phyloP scores from a whole-genome alignment of 2,797 vertebrate genomes.

The Ataeniobius toweri region DNA sequence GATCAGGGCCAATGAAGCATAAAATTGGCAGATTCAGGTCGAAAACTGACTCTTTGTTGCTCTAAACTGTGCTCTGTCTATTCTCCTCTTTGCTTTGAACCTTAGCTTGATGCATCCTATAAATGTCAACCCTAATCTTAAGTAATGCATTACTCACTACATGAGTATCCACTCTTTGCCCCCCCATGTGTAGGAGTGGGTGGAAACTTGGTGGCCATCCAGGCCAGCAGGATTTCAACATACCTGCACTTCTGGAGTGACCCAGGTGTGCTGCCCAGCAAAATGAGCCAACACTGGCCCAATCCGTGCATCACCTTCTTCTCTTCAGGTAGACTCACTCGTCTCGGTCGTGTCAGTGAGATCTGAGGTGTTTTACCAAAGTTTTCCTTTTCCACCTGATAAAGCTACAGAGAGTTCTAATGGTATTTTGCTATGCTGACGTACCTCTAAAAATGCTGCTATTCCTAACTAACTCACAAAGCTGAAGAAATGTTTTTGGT shows the following conservation, averaged over 20 bases:
- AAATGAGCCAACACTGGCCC: slow-evolving; percentile 92
- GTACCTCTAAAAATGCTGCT: not conserved
- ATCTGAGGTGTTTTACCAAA: not conserved
- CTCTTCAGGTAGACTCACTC: slow-evolving; percentile 81
- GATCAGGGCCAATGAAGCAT: no score
- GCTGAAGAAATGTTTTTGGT: not conserved
- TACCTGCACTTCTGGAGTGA: slow-evolving; percentile 92
- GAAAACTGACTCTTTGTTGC: no score
- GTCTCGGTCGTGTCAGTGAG: not conserved
- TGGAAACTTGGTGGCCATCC: slow-evolving; percentile 95
- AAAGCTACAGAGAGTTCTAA: not conserved
- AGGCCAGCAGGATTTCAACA: slow-evolving; percentile 95
- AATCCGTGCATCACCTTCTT: slow-evolving; percentile 90
- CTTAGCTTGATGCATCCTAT: not conserved
- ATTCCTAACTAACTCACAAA: not conserved
- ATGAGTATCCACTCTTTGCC: not conserved
- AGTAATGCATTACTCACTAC: not conserved
- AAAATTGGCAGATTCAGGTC: no score
- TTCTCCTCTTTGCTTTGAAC: no score
- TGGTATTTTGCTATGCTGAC: not conserved
- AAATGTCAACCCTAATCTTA: not conserved
- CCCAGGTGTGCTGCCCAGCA: slow-evolving; percentile 90
- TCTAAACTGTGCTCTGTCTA: no score
- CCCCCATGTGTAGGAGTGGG: slow-evolving; percentile 85
- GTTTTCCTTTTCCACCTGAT: not conserved